A percentile compares a stretch with the other conserved stretches of the same genome.
Evolutionary conservation across 2,888 invertebrate genomes (phyloP).

Genomic region (Spodoptera littoralis): DNA sequence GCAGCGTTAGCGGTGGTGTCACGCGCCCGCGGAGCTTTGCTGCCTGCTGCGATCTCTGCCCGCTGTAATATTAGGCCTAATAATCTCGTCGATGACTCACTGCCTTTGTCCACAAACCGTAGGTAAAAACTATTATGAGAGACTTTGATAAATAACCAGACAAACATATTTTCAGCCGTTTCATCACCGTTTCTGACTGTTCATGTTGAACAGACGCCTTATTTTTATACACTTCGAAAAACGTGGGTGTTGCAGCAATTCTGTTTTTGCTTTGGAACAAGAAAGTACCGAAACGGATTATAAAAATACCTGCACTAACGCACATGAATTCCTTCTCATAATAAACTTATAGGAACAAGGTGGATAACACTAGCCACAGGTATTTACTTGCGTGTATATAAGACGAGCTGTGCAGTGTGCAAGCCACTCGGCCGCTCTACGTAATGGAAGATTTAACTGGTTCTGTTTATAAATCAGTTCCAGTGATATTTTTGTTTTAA

Average conservation of each 20-base stretch:
- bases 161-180: constrained; percentile 62
- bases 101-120: constrained; percentile 74
- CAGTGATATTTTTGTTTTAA: constrained; percentile 58
- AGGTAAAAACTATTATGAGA: constrained; percentile 60
- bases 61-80: constrained; percentile 74
- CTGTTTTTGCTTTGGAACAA: constrained; percentile 59
- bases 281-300: constrained; percentile 50
- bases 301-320: constrained; percentile 56
- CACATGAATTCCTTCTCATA: constrained; percentile 49
- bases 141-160: constrained; percentile 60
- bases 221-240: constrained; percentile 63
- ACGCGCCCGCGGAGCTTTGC: constrained; percentile 45
- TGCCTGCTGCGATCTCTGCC: constrained; percentile 49
- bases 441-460: constrained; percentile 39
- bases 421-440: constrained; percentile 1
- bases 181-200: constrained; percentile 56
- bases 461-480: constrained; percentile 43
- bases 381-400: constrained; percentile 18
- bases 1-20: constrained; percentile 6
- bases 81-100: constrained; percentile 80
- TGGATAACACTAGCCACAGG: constrained; percentile 20
- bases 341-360: constrained; percentile 31
- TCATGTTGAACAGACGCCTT: constrained; percentile 55
- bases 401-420: constrained; percentile 5
- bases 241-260: constrained; percentile 63